phyloP scores from a whole-genome alignment of 2,888 invertebrate species.

The Pristionchus arcanus region DNA sequence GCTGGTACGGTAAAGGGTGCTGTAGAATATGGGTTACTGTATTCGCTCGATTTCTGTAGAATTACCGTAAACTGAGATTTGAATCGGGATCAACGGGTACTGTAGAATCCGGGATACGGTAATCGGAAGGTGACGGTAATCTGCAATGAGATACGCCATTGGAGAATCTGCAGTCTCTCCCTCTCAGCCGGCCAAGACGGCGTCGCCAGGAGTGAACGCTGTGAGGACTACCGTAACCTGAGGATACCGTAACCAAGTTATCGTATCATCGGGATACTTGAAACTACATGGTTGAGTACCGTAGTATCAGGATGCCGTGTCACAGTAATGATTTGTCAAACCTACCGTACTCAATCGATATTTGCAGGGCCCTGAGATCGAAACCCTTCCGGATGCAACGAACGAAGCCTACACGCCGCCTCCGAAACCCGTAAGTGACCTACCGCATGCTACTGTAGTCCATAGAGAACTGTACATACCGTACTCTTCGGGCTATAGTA shows the following conservation, averaged over 20 bases:
- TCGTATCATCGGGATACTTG: too few relatives aligned
- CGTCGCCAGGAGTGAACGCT: background rate
- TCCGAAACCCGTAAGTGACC: background rate
- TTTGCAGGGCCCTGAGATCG: background rate
- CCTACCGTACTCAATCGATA: too few relatives aligned
- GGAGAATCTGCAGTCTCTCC: background rate
- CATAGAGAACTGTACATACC: background rate
- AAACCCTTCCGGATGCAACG: background rate
- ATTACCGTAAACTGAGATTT: background rate
- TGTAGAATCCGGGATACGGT: background rate
- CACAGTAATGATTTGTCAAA: too few relatives aligned
- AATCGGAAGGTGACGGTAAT: background rate
- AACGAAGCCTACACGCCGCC: conserved; percentile 7
- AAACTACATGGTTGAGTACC: too few relatives aligned
- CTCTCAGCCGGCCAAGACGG: background rate
- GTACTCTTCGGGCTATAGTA: background rate
- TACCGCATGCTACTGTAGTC: background rate
- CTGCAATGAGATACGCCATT: background rate
- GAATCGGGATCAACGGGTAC: background rate
- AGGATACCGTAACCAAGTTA: background rate
- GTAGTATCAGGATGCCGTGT: too few relatives aligned
- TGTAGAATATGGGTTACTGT: background rate
- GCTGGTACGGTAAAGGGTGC: background rate
- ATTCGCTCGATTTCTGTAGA: background rate
- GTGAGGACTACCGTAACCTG: background rate